Percentiles rank a stretch among this genome's conserved stretches.
Conservation (phyloP, 1,140 invertebrate genomes). For the Halesus radiatus region DNA sequence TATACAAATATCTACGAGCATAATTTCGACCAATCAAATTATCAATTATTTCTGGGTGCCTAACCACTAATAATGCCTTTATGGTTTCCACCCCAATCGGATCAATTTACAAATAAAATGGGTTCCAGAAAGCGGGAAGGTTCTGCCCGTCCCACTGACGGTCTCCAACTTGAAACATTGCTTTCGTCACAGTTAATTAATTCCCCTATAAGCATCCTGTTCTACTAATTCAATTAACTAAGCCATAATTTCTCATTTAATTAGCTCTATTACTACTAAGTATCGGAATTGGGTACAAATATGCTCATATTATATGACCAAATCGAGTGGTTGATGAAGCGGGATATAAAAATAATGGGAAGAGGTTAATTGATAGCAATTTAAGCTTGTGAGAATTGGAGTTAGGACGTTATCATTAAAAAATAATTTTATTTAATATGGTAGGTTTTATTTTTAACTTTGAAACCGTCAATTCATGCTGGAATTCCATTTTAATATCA, state of each 20-base stretch:
- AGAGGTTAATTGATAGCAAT: too few relatives aligned
- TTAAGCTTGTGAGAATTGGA: too few relatives aligned
- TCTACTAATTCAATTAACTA: conserved; percentile 41
- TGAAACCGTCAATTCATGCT: too few relatives aligned
- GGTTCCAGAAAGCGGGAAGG: neutral
- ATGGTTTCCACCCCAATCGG: neutral
- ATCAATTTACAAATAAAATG: neutral
- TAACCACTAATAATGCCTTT: conserved; percentile 1
- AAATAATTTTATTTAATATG: too few relatives aligned
- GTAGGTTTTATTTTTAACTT: too few relatives aligned
- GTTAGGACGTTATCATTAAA: too few relatives aligned
- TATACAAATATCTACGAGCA: too few relatives aligned
- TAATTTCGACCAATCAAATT: too few relatives aligned
- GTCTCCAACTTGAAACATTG: conserved; percentile 32
- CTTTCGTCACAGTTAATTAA: conserved; percentile 52
- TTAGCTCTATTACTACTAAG: neutral
- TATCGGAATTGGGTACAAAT: neutral
- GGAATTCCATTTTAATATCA: too few relatives aligned
- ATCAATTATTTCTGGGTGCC: neutral
- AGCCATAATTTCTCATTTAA: conserved; percentile 44
- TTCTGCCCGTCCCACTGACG: neutral
- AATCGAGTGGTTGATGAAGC: neutral
- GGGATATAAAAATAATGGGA: too few relatives aligned
- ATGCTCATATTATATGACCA: neutral
- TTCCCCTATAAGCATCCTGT: conserved; percentile 48